Conservation (phyloP, 2,888 invertebrate genomes). For the Plebejus argus region DNA sequence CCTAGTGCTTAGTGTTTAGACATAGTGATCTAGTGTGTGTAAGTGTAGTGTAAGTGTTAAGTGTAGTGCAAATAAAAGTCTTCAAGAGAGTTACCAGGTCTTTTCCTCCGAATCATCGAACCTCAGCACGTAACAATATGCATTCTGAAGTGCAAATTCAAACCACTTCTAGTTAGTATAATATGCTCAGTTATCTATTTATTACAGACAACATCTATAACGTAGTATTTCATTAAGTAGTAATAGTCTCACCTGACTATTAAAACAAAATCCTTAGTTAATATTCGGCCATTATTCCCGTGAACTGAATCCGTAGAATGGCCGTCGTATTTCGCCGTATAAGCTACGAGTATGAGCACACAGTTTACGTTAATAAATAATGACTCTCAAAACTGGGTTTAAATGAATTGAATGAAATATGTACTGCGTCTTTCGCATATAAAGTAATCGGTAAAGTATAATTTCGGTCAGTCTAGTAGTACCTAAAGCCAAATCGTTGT, state of each 20-base stretch:
- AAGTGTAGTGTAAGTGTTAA: too few species aligned
- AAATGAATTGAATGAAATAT: constrained; percentile 31
- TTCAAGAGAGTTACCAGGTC: too few species aligned
- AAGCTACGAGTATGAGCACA: constrained; percentile 17
- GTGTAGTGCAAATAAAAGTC: too few species aligned
- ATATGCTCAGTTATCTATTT: neutral
- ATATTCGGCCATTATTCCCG: constrained; percentile 19
- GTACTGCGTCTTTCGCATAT: neutral
- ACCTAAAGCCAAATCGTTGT: too few species aligned
- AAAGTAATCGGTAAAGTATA: too few species aligned
- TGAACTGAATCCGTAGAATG: constrained; percentile 12
- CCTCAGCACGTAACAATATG: too few species aligned
- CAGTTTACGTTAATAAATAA: constrained; percentile 16
- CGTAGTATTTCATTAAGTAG: constrained; percentile 4
- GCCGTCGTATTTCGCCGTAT: constrained; percentile 4
- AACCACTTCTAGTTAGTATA: too few species aligned
- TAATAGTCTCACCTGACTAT: neutral
- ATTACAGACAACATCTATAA: neutral
- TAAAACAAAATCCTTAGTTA: constrained; percentile 19
- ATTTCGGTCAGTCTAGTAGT: too few species aligned
- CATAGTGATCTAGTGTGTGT: too few species aligned
- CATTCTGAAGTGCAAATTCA: too few species aligned
- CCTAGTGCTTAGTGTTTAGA: too few species aligned
- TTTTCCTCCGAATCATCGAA: too few species aligned
- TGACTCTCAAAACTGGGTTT: constrained; percentile 1